Conservation (phyloP, 2,888 invertebrate species). For the Melanargia galathea region DNA sequence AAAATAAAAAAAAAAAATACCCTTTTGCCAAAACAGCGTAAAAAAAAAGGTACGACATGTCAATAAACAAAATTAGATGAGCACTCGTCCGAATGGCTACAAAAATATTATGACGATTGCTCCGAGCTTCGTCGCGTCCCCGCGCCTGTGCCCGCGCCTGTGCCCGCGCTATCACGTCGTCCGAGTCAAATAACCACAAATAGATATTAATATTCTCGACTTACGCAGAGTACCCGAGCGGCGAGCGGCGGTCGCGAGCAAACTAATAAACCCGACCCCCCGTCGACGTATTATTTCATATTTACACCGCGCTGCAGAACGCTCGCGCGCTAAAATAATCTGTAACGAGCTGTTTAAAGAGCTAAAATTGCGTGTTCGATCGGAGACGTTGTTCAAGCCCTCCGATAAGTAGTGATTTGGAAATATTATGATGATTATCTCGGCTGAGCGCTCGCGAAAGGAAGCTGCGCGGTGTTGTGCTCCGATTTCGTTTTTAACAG, state of each 20-base stretch:
- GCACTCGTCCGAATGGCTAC: too few relatives aligned
- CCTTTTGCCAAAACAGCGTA: too few relatives aligned
- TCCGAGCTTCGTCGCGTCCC: not conserved
- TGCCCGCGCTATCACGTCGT: too few relatives aligned
- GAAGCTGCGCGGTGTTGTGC: not conserved
- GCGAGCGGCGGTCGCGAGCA: slow-evolving; percentile 5
- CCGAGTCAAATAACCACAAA: not conserved
- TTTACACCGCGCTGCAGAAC: slow-evolving; percentile 10
- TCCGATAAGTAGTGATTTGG: slow-evolving; percentile 10
- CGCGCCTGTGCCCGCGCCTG: too few relatives aligned
- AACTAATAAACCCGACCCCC: slow-evolving; percentile 29
- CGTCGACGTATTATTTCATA: slow-evolving; percentile 11
- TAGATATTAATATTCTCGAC: slow-evolving; percentile 12
- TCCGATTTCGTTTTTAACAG: too few relatives aligned
- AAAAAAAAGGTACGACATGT: too few relatives aligned
- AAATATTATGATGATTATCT: slow-evolving; percentile 23
- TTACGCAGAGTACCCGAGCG: not conserved
- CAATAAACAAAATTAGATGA: too few relatives aligned
- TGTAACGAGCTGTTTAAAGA: not conserved
- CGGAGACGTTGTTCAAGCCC: not conserved
- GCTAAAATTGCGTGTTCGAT: not conserved
- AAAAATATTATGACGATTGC: too few relatives aligned
- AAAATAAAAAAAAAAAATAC: too few relatives aligned
- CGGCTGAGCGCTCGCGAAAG: not conserved
- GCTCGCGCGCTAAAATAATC: slow-evolving; percentile 14